Percentiles rank a stretch among this genome's conserved stretches.
Evolutionary conservation across 2,797 vertebrate genomes (phyloP).

Genomic region (Ptychobarbus kaznakovi): DNA sequence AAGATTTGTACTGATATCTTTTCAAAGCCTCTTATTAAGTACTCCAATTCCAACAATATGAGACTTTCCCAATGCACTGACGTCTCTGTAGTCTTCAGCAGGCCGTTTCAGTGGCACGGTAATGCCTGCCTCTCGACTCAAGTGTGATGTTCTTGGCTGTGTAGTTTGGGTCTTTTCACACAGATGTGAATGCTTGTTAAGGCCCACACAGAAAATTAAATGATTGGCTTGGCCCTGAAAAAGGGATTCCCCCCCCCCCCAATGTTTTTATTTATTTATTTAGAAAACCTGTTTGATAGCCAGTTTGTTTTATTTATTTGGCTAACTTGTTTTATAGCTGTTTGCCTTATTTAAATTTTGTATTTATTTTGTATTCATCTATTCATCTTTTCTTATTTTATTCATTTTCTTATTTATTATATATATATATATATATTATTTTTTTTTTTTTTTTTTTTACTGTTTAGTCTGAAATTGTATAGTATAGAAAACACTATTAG

Average conservation of each 20-base stretch:
- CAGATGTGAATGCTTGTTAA: conserved; percentile 62
- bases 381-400: background rate
- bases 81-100: conserved; percentile 15
- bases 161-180: conserved; percentile 48
- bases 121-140: conserved; percentile 34
- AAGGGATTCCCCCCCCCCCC: fast-evolving
- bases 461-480: background rate
- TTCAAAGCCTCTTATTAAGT: conserved; percentile 15
- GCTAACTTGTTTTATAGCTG: background rate
- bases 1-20: conserved; percentile 22
- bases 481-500: conserved; percentile 64
- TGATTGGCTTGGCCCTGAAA: conserved; percentile 59
- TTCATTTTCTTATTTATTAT: background rate
- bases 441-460: background rate
- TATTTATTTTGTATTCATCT: background rate
- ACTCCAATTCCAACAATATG: background rate
- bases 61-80: conserved; percentile 1
- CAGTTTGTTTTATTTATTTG: background rate
- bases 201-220: conserved; percentile 58
- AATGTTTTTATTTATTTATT: background rate
- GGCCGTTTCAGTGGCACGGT: conserved; percentile 3
- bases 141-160: conserved; percentile 54
- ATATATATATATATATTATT: background rate
- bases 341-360: background rate
- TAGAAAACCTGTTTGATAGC: background rate